Evolutionary conservation across 2,797 vertebrate species (phyloP), one percentile per base, ranked within the genome.

Genomic region (Triplophysa yarkandensis): DNA sequence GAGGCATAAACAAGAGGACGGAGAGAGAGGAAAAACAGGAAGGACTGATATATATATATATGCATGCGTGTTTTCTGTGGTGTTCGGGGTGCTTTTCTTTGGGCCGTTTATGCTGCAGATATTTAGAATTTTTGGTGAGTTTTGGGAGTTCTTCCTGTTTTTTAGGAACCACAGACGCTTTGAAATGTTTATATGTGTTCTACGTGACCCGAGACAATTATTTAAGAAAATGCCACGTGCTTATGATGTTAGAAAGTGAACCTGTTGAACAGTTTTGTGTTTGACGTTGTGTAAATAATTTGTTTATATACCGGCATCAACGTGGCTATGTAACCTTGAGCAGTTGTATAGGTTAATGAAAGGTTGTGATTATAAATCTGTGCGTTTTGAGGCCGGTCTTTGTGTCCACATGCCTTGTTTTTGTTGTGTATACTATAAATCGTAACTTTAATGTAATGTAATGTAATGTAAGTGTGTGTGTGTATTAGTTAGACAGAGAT

Each of bases 261-360:
- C 1, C 17, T 2, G 10, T 7, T 1, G 13, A 52, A 39, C 44
- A 8, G 58, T 71, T 62, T 55, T 71, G 62, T 71, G 50, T 39
- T 1, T 16, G 17, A 39, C 30, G 44, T 62, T 52, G 34, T 62
- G 30, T 11, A 1, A 60, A n/a, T 54, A 11, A 43, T 64, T n/a
- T 57, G 62, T 57, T 46, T 57, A 4, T 74, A 34, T 65, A 41
- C 23, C 34, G 23, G 60, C 25, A 30, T 30, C 3, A 63, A 46
- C 14, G 21, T 28, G 17, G 5, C 19, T 67, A 10, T 2, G 0
- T 79, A 74, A 86, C 79, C 62, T 84, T 80, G 68, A 55, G 30
- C 62, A 17, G 21, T 77, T 80, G 67, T 80, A 27, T 76, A 34
- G 21, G n/a, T 77, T 79, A 27, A 76, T 34, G 21, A 41, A 2